A percentile compares a stretch with the other conserved stretches of the same genome.
Evolutionary conservation across 2,113 vertebrate genomes (phyloP).

Genomic region (Dipodomys ordii): DNA sequence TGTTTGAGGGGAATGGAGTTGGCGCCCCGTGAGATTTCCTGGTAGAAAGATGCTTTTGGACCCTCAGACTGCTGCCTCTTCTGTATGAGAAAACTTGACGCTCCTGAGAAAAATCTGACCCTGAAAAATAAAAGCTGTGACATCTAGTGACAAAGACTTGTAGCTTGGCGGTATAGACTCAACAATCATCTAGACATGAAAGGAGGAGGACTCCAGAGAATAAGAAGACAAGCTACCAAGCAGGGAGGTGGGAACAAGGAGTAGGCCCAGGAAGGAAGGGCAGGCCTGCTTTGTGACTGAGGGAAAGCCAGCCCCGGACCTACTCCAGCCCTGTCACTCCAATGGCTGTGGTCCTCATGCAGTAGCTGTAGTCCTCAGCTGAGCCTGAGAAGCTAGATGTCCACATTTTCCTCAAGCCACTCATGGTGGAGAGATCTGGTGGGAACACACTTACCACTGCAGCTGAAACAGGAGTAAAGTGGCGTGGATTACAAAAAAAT

Average conservation of each 20-base stretch:
- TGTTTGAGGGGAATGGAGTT: not conserved
- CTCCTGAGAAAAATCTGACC: not conserved
- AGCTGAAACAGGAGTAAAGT: not conserved
- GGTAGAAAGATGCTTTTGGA: slow-evolving; percentile 21
- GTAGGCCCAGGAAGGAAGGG: no score
- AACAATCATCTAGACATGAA: accelerated
- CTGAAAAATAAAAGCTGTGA: not conserved
- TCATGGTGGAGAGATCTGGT: slow-evolving; percentile 8
- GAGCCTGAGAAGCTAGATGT: not conserved
- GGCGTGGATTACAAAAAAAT: not conserved
- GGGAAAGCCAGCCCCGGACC: not conserved
- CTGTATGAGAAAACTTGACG: not conserved
- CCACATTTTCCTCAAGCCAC: not conserved
- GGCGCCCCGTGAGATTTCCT: not conserved
- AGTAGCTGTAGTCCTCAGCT: not conserved
- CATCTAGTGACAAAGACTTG: not conserved
- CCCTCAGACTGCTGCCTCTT: not conserved
- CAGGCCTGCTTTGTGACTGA: no score
- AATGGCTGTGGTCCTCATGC: not conserved
- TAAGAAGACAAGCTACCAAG: not conserved
- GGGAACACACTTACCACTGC: not conserved
- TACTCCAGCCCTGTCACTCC: not conserved
- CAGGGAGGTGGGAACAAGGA: not conserved
- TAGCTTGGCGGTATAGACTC: not conserved
- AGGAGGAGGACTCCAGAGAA: not conserved